Percentiles rank a stretch among this genome's conserved stretches.
Conservation (phyloP, 2,888 invertebrate genomes). For the Macropis europaea region DNA sequence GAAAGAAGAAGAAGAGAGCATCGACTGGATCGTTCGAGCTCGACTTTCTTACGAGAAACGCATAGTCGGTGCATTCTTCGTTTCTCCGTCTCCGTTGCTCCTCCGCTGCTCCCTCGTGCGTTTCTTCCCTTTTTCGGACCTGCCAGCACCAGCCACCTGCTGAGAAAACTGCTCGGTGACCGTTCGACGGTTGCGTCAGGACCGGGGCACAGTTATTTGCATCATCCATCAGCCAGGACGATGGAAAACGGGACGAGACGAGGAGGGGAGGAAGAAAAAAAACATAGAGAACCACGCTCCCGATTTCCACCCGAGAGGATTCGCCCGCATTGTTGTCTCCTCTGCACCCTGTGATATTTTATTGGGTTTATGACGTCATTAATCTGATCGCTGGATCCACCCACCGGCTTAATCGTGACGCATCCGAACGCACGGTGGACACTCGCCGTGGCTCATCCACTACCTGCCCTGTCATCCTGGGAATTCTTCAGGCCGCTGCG, state of each 20-base stretch:
- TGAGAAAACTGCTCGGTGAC: slow-evolving; percentile 73
- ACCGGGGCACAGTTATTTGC: slow-evolving; percentile 74
- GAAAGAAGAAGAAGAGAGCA: slow-evolving; percentile 2
- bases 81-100: slow-evolving; percentile 19
- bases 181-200: slow-evolving; percentile 69
- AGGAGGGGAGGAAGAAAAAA: slow-evolving; percentile 24
- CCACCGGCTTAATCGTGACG: slow-evolving; percentile 75
- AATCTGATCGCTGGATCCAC: slow-evolving; percentile 77
- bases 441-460: slow-evolving; percentile 30
- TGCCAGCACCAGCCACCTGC: slow-evolving; percentile 73
- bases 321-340: slow-evolving; percentile 76
- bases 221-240: slow-evolving; percentile 75
- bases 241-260: slow-evolving; percentile 34
- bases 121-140: slow-evolving; percentile 53
- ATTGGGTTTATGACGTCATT: slow-evolving; percentile 80
- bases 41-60: slow-evolving; percentile 60
- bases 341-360: slow-evolving; percentile 78
- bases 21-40: slow-evolving; percentile 27
- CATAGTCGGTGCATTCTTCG: slow-evolving; percentile 46
- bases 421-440: slow-evolving; percentile 60
- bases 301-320: slow-evolving; percentile 68
- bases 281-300: slow-evolving; percentile 44
- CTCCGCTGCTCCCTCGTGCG: slow-evolving; percentile 12
- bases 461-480: slow-evolving; percentile 63
- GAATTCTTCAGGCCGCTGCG: slow-evolving; percentile 62